A percentile compares a stretch with the other conserved stretches of the same genome.
Evolutionary conservation across 2,797 vertebrate species (phyloP).

Genomic region (Bovichtus variegatus): DNA sequence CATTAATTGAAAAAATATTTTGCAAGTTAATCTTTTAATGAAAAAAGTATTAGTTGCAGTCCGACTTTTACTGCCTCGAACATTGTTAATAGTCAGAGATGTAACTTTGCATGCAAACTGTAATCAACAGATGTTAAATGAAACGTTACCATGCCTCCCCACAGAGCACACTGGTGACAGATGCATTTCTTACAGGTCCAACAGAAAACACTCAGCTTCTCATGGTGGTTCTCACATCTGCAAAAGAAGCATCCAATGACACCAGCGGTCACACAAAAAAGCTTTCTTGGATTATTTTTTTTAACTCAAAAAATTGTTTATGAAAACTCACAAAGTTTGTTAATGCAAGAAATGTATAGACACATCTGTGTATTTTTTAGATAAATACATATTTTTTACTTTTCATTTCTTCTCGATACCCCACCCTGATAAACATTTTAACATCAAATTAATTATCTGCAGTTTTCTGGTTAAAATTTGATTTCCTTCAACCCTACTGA

Average conservation of each 20-base stretch:
- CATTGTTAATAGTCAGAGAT: background rate
- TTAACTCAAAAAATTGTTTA: too few species aligned
- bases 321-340: too few species aligned
- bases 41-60: background rate
- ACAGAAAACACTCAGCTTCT: conserved; percentile 99
- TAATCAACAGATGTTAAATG: background rate
- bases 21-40: too few species aligned
- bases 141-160: conserved; percentile 96
- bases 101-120: background rate
- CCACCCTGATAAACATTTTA: too few species aligned
- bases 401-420: too few species aligned
- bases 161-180: conserved; percentile 98
- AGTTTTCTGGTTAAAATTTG: too few species aligned
- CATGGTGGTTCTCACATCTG: conserved; percentile 98
- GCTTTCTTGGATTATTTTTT: too few species aligned
- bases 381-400: too few species aligned
- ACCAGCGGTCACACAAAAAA: background rate
- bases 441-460: too few species aligned
- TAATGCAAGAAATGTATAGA: too few species aligned
- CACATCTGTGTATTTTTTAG: too few species aligned
- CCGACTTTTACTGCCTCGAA: background rate
- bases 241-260: conserved; percentile 5
- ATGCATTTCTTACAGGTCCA: conserved; percentile 99
- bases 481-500: background rate
- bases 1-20: background rate